Evolutionary conservation across 2,888 invertebrate species (phyloP), one percentile per base, ranked within the genome.

Genomic region (Plusia festucae): DNA sequence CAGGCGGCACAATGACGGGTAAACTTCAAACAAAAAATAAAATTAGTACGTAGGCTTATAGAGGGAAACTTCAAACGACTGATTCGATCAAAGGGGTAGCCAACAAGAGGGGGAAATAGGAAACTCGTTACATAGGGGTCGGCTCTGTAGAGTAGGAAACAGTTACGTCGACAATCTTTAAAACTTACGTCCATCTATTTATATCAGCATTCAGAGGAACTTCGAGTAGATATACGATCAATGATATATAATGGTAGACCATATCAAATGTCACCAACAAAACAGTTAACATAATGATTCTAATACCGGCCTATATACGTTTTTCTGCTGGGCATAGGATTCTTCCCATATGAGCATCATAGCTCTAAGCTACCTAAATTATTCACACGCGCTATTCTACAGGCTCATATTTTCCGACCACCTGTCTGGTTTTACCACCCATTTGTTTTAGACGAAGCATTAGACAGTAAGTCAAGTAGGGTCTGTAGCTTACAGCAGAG

Each of bases 371-470:
- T 52, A 7, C 22, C 11, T 13, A 52, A 15, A 22, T 24, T 15
- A 16, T 68, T 53, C 27, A 53, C 49, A 73, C 6, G 44, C 20
- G 49, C 58, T 16, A 13, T 52, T 52, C 40, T 44, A 20, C 8
- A 2, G 40, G 9, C 20, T 7, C 11, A 18, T 59, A 53, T 70
- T 55, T 22, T 13, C 32, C 52, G 30, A 49, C 64, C 32, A 73
- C 52, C 40, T 56, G 53, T 1, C 56, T 51, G 60, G 54, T 60
- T 68, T 52, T 46, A 51, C 20, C 30, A 66, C 8, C 51, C 53
- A 60, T 64, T 53, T 63, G 73, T 65, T 67, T 61, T 27, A 46
- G 40, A 34, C 0, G 60, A 64, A 71, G 49, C 62, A 66, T 71
- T 55, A 53, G 2, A 59, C 24, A 58, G 34, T 61, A 34, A 56